These are phyloP conservation scores for Zaprionus gabonicus DNA, from an alignment of 1,140 invertebrate species.

Conservation along the genomic window DNA sequence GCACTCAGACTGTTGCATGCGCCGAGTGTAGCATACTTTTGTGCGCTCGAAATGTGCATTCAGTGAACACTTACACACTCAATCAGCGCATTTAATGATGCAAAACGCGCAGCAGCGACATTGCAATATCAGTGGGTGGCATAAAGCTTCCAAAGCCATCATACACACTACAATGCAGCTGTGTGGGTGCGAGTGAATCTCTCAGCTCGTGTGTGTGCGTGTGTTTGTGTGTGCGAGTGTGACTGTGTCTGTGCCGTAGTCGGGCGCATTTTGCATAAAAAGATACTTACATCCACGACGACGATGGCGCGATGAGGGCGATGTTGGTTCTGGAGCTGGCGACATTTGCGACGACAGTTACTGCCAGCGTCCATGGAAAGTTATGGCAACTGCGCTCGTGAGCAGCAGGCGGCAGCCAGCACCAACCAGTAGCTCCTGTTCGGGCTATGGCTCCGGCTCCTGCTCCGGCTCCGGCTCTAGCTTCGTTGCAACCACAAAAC, in stretches of 20 bases:
- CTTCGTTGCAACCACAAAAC: constrained; percentile 65
- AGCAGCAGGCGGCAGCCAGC: constrained; percentile 35
- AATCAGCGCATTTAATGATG: constrained; percentile 81
- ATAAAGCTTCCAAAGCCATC: constrained; percentile 23
- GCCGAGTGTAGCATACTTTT: constrained; percentile 8
- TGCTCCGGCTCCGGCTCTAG: background rate
- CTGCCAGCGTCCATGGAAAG: constrained; percentile 77
- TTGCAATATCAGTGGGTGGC: constrained; percentile 28
- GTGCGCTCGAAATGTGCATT: constrained; percentile 71
- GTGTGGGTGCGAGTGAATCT: constrained; percentile 16
- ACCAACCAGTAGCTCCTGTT: constrained; percentile 9
- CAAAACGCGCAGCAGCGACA: constrained; percentile 58
- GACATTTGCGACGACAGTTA: constrained; percentile 81
- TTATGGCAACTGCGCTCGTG: constrained; percentile 63
- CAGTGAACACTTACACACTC: constrained; percentile 79
- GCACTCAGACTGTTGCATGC: constrained; percentile 10
- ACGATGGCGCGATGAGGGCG: constrained; percentile 32
- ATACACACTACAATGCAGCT: constrained; percentile 15
- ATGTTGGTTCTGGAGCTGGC: constrained; percentile 53
- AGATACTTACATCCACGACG: constrained; percentile 72
- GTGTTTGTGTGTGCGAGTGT: background rate
- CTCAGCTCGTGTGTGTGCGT: background rate
- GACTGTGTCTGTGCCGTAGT: constrained; percentile 27
- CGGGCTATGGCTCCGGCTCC: background rate
- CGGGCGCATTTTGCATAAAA: constrained; percentile 76